Base-by-base conservation (phyloP, 2,797 vertebrate species). In the Euthynnus affinis region DNA sequence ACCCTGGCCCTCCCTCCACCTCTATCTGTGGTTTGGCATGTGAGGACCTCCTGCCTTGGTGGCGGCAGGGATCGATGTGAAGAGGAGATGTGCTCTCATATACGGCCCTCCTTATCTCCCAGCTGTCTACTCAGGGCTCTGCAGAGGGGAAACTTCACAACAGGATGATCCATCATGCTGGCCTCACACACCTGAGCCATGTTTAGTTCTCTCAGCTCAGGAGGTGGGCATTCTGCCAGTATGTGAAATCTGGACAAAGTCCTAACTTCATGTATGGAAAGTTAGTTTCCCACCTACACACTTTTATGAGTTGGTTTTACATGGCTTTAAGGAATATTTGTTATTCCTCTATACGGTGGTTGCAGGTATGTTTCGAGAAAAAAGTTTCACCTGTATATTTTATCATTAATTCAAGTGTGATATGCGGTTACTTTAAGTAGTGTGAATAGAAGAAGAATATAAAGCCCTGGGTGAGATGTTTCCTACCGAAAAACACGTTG, bases 21-120 rank as follows among this genome's bases (percentile, higher is more conserved):
- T 78, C 82, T 91, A 86, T 94, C 91, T 88, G 78, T 44, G 84
- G 70, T 89, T 89, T 92, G 92, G 88, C 86, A 84, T 92, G 89
- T 93, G 90, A 94, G 85, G 92, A 94, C 93, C 94, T 88, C 92
- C 92, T 92, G 91, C 91, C 87, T 88, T 58, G 84, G 83, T 81
- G 89, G 89, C 74, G 55, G 84, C 3, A 46, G 82, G 89, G 87
- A 93, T 93, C 87, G 91, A 94, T 94, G 90, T 90, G 87, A 87
- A 81, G 85, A 85, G 88, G 88, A 90, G 91, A 91, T 88, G 89
- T 89, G 88, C 79, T 88, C 89, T 91, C 85, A 85, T 90, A 90
- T 42, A 85, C 80, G 83, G 80, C 75, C 51, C 42, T 89, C 69
- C 92, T 94, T 93, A 94, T 94, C 92, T 91, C 84, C 78, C 85